phyloP scores from a whole-genome alignment of 2,888 invertebrate genomes.

The Pyrgus malvae region DNA sequence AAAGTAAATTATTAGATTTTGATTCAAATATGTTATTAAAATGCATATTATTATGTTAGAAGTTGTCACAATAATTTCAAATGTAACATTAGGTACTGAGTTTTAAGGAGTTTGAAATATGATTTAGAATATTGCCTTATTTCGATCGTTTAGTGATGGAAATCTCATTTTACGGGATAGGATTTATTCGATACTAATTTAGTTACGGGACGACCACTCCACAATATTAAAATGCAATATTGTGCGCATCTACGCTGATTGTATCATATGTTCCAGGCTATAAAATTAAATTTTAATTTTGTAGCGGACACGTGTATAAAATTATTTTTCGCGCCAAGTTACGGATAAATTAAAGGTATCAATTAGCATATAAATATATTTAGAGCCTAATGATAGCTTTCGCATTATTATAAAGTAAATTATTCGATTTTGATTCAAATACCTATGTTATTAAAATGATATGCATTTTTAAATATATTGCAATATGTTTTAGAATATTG shows the following conservation, averaged over 20 bases:
- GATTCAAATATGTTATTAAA: too few relatives aligned
- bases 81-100: too few relatives aligned
- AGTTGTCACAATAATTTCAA: not conserved
- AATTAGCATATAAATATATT: not conserved
- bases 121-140: not conserved
- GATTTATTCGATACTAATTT: conserved; percentile 62
- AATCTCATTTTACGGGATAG: conserved; percentile 48
- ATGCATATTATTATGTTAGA: too few relatives aligned
- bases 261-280: conserved; percentile 35
- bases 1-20: too few relatives aligned
- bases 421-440: too few relatives aligned
- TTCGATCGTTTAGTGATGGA: conserved; percentile 23
- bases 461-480: not conserved
- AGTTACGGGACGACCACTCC: conserved; percentile 53
- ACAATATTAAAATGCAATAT: conserved; percentile 63
- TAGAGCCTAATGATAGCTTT: not conserved
- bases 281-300: conserved; percentile 36
- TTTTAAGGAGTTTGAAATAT: not conserved
- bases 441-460: too few relatives aligned
- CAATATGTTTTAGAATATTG: not conserved
- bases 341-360: not conserved
- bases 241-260: conserved; percentile 38
- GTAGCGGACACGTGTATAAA: conserved; percentile 9
- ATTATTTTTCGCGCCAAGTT: not conserved
- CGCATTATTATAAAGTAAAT: too few relatives aligned